A percentile compares a stretch with the other conserved stretches of the same genome.
These are phyloP conservation scores for Boulengeromyrus knoepffleri DNA, from an alignment of 2,113 vertebrate species.

Conservation along the genomic window DNA sequence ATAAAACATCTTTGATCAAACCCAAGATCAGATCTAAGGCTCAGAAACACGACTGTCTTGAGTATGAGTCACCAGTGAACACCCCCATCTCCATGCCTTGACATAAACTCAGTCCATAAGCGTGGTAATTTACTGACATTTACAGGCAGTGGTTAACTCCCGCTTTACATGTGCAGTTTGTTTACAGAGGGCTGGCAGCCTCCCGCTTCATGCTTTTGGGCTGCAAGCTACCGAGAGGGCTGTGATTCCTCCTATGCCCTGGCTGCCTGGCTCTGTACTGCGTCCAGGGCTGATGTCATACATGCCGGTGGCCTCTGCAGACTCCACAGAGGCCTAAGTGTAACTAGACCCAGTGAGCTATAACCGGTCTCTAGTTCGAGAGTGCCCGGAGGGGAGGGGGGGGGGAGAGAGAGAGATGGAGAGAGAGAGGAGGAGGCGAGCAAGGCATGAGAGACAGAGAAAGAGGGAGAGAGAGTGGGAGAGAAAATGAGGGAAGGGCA, in stretches of 20 bases:
- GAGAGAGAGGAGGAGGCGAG: neutral
- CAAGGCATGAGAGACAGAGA: neutral
- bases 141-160: neutral
- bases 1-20: neutral
- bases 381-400: neutral
- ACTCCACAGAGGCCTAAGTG: neutral
- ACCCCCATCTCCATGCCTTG: neutral
- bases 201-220: neutral
- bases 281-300: slow-evolving; percentile 11
- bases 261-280: neutral
- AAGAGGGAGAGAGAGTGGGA: neutral
- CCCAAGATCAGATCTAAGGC: neutral
- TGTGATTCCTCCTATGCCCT: neutral
- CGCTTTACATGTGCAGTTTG: neutral
- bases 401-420: neutral
- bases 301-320: neutral
- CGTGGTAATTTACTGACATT: neutral
- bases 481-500: neutral
- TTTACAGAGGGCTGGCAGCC: neutral
- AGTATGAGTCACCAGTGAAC: neutral
- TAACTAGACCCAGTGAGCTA: neutral
- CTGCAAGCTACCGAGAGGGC: neutral
- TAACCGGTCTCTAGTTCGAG: neutral
- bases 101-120: neutral
- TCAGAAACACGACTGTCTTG: neutral